Evolutionary conservation across 2,888 invertebrate species (phyloP).

Genomic region (Scotopteryx bipunctaria): DNA sequence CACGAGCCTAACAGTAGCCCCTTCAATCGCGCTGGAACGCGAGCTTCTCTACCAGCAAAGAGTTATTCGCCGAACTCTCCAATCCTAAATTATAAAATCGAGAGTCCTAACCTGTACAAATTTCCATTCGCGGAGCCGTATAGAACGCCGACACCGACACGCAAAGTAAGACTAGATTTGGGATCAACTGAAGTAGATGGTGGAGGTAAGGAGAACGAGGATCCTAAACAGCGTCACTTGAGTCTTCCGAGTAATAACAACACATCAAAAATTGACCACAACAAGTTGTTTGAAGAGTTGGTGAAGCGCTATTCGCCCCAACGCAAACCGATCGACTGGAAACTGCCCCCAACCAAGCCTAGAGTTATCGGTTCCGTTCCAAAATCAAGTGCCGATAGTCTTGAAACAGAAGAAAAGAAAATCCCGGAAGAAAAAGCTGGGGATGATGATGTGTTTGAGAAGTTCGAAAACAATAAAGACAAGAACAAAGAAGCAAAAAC

Average conservation of each 20-base stretch:
- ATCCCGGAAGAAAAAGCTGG: conserved; percentile 48
- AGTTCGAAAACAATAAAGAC: conserved; percentile 47
- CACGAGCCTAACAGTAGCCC: conserved; percentile 69
- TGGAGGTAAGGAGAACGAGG: conserved; percentile 63
- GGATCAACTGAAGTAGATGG: conserved; percentile 56
- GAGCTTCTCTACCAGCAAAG: conserved; percentile 70
- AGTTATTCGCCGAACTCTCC: conserved; percentile 49
- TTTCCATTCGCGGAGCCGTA: conserved; percentile 80
- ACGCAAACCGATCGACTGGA: conserved; percentile 75
- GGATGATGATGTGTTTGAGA: conserved; percentile 69
- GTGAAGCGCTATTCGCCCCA: conserved; percentile 77
- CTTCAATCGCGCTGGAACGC: conserved; percentile 65
- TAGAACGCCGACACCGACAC: conserved; percentile 71
- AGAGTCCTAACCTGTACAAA: conserved; percentile 76
- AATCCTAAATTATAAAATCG: conserved; percentile 67
- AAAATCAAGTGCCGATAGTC: conserved; percentile 65
- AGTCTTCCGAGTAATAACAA: conserved; percentile 60
- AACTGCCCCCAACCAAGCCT: conserved; percentile 73
- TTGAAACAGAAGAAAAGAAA: conserved; percentile 55
- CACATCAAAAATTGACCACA: conserved; percentile 65
- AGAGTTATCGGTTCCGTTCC: conserved; percentile 73
- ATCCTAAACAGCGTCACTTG: conserved; percentile 57
- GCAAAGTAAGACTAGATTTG: conserved; percentile 64
- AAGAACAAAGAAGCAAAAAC: conserved; percentile 32
- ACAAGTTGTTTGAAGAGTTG: conserved; percentile 74